Conservation (phyloP, 2,888 invertebrate species). For the Lithosia quadra region DNA sequence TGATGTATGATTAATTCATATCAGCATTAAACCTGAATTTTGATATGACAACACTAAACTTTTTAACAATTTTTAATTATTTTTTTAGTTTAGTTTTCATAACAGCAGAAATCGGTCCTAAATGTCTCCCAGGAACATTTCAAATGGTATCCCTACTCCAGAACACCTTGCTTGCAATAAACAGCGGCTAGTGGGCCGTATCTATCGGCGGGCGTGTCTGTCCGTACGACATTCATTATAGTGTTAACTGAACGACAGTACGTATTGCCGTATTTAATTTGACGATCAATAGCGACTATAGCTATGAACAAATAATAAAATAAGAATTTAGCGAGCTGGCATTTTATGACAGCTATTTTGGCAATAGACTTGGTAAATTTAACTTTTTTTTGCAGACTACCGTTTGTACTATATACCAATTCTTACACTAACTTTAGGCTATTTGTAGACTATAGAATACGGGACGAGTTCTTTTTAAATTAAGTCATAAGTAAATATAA, state of each 20-base stretch:
- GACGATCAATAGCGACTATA: constrained; percentile 40
- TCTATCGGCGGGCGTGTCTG: constrained; percentile 44
- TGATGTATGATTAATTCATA: too few relatives aligned
- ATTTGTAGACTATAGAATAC: too few relatives aligned
- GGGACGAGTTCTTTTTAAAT: too few relatives aligned
- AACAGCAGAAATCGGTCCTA: too few relatives aligned
- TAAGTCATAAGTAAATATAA: too few relatives aligned
- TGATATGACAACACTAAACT: too few relatives aligned
- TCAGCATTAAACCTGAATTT: too few relatives aligned
- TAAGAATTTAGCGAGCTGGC: neutral
- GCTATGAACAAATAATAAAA: constrained; percentile 33
- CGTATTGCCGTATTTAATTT: constrained; percentile 43
- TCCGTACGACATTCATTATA: constrained; percentile 45
- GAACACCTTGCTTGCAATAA: constrained; percentile 40
- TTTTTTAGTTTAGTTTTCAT: neutral
- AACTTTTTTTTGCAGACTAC: neutral
- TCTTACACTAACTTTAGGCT: too few relatives aligned
- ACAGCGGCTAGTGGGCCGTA: constrained; percentile 39
- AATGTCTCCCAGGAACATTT: neutral
- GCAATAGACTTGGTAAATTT: neutral
- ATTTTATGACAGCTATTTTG: neutral
- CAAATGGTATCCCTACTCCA: constrained; percentile 12
- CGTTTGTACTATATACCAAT: too few relatives aligned
- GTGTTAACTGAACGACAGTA: constrained; percentile 39
- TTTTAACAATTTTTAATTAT: too few relatives aligned